Percentiles rank a stretch among this genome's conserved stretches.
Conservation (phyloP, 2,797 vertebrate genomes). For the Limosa lapponica region DNA sequence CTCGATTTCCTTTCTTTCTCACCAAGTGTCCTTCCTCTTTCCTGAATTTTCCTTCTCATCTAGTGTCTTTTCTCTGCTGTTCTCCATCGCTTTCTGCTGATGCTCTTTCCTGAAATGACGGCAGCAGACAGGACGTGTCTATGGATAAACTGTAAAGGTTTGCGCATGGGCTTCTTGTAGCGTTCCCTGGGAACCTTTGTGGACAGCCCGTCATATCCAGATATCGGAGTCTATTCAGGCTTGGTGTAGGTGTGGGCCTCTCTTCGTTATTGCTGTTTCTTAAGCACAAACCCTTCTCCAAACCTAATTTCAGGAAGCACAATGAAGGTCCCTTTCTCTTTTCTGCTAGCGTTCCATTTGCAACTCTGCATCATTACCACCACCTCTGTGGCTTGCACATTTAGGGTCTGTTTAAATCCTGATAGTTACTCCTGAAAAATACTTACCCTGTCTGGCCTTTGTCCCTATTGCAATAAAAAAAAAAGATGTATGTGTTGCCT, state of each 20-base stretch:
- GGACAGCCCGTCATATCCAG: not conserved
- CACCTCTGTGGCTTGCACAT: not conserved
- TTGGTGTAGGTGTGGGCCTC: not conserved
- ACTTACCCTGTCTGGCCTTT: constrained; percentile 1
- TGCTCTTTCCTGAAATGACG: not conserved
- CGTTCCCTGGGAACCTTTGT: not conserved
- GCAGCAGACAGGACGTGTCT: fast-evolving
- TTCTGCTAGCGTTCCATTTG: not conserved
- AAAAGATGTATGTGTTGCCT: not conserved
- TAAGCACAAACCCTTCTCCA: not conserved
- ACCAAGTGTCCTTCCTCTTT: not conserved
- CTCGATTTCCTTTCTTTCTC: not conserved
- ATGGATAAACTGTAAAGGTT: not conserved
- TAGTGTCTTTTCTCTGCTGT: not conserved
- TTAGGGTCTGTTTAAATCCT: constrained; percentile 1
- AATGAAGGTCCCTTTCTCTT: not conserved
- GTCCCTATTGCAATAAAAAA: not conserved
- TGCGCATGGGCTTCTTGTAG: not conserved
- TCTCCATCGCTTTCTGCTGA: not conserved
- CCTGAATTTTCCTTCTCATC: not conserved
- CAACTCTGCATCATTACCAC: not conserved
- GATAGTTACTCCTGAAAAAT: not conserved
- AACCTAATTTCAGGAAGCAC: not conserved
- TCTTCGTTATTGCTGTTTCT: not conserved
- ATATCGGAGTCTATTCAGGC: not conserved